These are phyloP conservation scores for Tinea trinotella DNA, from an alignment of 2,888 invertebrate species.

Conservation along the genomic window DNA sequence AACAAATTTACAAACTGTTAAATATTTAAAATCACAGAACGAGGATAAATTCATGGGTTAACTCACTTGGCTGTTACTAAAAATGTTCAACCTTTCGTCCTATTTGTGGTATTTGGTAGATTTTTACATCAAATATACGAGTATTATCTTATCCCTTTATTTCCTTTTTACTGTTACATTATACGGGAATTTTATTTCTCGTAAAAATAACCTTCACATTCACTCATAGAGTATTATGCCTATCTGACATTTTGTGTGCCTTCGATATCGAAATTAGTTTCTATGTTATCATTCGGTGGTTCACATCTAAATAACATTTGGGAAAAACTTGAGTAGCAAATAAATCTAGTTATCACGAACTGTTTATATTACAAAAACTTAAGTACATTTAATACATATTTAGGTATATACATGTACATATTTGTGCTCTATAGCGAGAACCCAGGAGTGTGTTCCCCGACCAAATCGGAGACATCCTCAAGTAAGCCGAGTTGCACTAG, in stretches of 20 bases:
- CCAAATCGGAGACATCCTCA: no score
- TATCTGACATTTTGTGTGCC: not conserved
- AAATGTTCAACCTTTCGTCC: not conserved
- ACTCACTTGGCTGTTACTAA: not conserved
- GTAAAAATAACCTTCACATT: not conserved
- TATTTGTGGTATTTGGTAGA: not conserved
- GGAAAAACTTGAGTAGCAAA: no score
- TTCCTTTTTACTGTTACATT: not conserved
- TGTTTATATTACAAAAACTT: no score
- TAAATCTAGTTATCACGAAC: no score
- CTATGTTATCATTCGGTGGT: no score
- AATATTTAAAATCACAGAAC: not conserved
- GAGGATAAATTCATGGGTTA: not conserved
- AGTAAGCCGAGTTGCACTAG: no score
- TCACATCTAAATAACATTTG: no score
- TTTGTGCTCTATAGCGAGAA: no score
- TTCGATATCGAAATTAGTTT: not conserved
- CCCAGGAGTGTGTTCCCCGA: no score
- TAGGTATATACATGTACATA: no score
- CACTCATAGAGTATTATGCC: not conserved
- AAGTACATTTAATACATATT: no score
- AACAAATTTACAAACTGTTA: no score
- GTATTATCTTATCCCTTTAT: conserved; percentile 7
- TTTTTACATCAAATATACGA: not conserved
- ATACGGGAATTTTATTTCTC: not conserved